Evolutionary conservation across 2,797 vertebrate species (phyloP).

Genomic region (Petrocephalus sullivani): DNA sequence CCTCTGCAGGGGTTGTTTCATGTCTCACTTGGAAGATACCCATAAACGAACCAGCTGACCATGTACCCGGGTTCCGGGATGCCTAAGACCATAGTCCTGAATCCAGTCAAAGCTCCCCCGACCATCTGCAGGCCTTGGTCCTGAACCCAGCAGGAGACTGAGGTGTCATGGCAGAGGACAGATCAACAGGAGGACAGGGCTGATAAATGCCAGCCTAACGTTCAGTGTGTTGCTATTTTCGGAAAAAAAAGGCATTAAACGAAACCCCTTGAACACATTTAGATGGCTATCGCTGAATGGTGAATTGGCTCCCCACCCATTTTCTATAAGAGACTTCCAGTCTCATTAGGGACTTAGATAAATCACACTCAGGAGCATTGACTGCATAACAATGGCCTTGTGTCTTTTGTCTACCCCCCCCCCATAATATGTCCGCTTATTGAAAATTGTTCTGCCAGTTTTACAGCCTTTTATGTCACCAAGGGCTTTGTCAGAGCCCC

Average conservation of each 20-base stretch:
- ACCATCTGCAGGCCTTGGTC: not conserved
- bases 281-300: not conserved
- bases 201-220: not conserved
- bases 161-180: not conserved
- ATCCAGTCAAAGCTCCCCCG: not conserved
- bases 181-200: not conserved
- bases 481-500: conserved; percentile 37
- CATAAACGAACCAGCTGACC: not conserved
- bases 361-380: conserved; percentile 45
- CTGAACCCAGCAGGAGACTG: not conserved
- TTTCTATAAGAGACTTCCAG: not conserved
- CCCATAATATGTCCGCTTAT: conserved; percentile 47
- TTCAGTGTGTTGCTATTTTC: not conserved
- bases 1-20: not conserved
- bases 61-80: not conserved
- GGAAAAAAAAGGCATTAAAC: not conserved
- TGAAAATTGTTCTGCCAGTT: conserved; percentile 56
- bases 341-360: conserved; percentile 11
- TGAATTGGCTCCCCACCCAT: not conserved
- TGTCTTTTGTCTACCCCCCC: conserved; percentile 31
- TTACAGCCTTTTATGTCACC: conserved; percentile 48
- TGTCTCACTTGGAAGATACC: not conserved
- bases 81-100: not conserved
- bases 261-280: not conserved
- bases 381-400: conserved; percentile 60